Evolutionary conservation across 2,888 invertebrate genomes (phyloP).

Genomic region (Tetramorium bicarinatum): DNA sequence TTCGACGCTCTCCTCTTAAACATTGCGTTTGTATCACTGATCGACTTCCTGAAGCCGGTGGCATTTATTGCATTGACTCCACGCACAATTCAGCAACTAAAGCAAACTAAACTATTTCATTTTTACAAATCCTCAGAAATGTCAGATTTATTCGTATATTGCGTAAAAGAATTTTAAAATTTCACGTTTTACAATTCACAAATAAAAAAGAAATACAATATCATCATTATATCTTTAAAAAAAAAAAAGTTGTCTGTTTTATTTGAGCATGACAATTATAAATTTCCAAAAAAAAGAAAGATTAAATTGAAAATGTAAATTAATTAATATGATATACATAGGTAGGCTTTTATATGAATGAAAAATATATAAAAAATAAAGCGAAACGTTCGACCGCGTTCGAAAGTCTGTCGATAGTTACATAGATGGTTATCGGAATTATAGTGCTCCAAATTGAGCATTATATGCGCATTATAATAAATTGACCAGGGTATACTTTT

Average conservation of each 20-base stretch:
- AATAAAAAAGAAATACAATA: not conserved
- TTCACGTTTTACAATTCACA: not conserved
- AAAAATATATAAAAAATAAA: slow-evolving; percentile 30
- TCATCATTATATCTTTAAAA: not conserved
- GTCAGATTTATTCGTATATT: not conserved
- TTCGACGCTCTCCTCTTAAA: slow-evolving; percentile 60
- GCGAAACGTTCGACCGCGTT: not conserved
- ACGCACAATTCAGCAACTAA: not conserved
- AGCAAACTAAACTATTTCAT: not conserved
- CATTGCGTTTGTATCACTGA: slow-evolving; percentile 15
- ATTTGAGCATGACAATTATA: not conserved
- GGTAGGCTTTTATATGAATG: not conserved
- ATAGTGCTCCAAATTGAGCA: slow-evolving; percentile 25
- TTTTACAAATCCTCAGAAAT: not conserved
- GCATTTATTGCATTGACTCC: slow-evolving; percentile 13
- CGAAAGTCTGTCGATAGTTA: slow-evolving; percentile 9
- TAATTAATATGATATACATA: slow-evolving; percentile 12
- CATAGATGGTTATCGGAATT: slow-evolving; percentile 44
- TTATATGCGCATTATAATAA: slow-evolving; percentile 23
- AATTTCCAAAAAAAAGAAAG: not conserved
- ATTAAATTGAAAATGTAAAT: slow-evolving; percentile 2
- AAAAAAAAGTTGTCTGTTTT: not conserved
- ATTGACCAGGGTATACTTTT: not conserved
- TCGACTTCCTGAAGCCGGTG: slow-evolving; percentile 31
- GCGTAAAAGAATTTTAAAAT: not conserved